Evolutionary conservation across 2,888 invertebrate genomes (phyloP), one percentile per base, ranked within the genome.

Genomic region (Lithophane ornitopus): DNA sequence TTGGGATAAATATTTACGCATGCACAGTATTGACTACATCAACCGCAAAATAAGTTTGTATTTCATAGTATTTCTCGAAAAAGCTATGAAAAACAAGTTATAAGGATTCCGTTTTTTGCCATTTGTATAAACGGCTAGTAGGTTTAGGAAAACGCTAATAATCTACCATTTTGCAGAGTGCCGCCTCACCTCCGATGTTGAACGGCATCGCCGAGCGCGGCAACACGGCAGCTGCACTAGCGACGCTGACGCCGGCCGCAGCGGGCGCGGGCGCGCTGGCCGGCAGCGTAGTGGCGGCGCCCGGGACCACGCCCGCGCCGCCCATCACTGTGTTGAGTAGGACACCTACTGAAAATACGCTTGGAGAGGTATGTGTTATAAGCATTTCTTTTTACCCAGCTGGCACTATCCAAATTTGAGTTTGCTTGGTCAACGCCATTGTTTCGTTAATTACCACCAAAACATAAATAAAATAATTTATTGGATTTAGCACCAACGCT

Each of bases 141-240:
- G 11, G n/a, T 12, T 34, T 46, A 9, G 34, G 34, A 19, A 70
- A 44, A 44, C 2, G 8, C 16, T 58, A 49, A 28, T 41, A 52
- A 52, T 3, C 0, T 54, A 12, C 3, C 7, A 19, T 49, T 72
- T n/a, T 41, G 22, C 26, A 3, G 91, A 86, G 84, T 54, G 71
- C 89, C 0, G 56, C 84, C 0, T 86, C 94, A 0, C 84, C 92
- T 3, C 92, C 94, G 0, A 79, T 94, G 26, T 65, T 94, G 76
- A 95, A 95, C 81, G 95, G 95, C 2, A 28, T 94, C 19, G 41
- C 89, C 1, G 94, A 94, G 16, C 89, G 92, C 3, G n/a, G 84
- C 85, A 34, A 14, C 78, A 6, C 65, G 67, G 0, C 71, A 56
- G 11, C 71, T 26, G 26, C 80, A 9, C 44, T 78, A 9, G 68